Conservation (phyloP, 2,888 invertebrate genomes). For the Leptopilina drosophilae region DNA sequence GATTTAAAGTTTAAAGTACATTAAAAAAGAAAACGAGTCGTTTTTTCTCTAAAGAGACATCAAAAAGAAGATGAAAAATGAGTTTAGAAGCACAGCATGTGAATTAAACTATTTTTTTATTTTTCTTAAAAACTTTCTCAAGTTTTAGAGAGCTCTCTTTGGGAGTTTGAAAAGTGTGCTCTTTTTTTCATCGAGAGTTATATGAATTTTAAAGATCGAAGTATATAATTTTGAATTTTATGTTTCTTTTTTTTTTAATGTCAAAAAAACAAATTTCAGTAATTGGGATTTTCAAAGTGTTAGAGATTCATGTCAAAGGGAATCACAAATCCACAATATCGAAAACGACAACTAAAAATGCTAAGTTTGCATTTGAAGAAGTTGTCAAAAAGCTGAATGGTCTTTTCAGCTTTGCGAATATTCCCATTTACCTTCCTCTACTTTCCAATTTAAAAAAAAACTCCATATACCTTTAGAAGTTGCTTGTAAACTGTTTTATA, state of each 20-base stretch:
- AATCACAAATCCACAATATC: background rate
- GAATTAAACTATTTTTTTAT: slow-evolving; percentile 15
- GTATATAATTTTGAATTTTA: background rate
- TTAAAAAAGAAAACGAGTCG: background rate
- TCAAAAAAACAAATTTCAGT: background rate
- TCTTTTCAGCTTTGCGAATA: background rate
- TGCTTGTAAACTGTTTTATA: background rate
- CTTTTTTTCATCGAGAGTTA: background rate
- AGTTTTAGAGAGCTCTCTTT: background rate
- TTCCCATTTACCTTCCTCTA: background rate
- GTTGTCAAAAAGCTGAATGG: background rate
- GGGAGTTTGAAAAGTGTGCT: background rate
- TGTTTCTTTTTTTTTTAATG: background rate
- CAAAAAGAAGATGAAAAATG: background rate
- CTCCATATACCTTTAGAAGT: background rate
- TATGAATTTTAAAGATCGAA: background rate
- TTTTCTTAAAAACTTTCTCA: background rate
- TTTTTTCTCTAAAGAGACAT: slow-evolving; percentile 15
- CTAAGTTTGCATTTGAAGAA: slow-evolving; percentile 16
- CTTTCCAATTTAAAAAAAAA: background rate
- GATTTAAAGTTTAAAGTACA: background rate
- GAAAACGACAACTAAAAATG: background rate
- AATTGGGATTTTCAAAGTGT: background rate
- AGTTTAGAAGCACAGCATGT: background rate
- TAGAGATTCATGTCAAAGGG: background rate